Evolutionary conservation across 2,113 vertebrate species (phyloP).

Genomic region (Myodes glareolus): DNA sequence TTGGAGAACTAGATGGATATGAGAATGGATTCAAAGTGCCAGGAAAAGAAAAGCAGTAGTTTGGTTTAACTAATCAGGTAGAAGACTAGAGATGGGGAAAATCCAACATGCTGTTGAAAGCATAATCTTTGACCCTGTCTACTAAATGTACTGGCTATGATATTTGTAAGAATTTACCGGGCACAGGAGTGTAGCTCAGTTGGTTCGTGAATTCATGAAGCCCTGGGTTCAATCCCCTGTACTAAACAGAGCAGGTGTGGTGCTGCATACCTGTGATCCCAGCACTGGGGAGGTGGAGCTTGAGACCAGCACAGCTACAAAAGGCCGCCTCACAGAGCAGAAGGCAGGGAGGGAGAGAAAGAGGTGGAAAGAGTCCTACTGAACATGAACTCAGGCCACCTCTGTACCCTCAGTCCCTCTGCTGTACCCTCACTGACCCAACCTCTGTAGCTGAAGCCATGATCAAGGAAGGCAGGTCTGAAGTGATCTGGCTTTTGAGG

Average conservation of each 20-base stretch:
- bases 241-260: too few species aligned
- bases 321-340: background rate
- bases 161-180: background rate
- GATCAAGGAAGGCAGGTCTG: background rate
- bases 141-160: background rate
- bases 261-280: background rate
- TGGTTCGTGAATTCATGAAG: background rate
- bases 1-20: background rate
- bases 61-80: background rate
- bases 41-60: background rate
- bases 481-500: background rate
- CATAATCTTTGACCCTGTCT: background rate
- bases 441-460: background rate
- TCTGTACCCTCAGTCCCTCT: background rate
- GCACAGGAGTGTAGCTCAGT: background rate
- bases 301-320: background rate
- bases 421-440: background rate
- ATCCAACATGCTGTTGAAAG: background rate
- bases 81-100: background rate
- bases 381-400: background rate
- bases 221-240: background rate
- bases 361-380: too few species aligned
- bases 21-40: background rate
- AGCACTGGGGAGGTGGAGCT: background rate
- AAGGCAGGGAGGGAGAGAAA: too few species aligned